phyloP scores from a whole-genome alignment of 2,888 invertebrate species.

The Lydus trimaculatus region DNA sequence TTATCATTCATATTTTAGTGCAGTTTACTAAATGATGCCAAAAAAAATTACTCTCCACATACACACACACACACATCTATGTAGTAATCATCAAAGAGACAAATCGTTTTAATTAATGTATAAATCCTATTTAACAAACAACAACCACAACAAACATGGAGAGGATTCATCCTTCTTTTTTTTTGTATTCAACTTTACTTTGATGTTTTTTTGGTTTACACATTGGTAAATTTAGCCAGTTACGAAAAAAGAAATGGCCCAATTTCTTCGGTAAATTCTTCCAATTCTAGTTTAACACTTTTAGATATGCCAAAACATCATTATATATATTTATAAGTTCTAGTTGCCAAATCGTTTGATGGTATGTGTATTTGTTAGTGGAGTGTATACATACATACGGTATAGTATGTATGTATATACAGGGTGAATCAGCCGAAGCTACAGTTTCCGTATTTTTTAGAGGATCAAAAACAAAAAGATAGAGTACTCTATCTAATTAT shows the following conservation, averaged over 20 bases:
- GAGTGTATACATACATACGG: too few relatives aligned
- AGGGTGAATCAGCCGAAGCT: too few relatives aligned
- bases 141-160: neutral
- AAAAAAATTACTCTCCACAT: neutral
- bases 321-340: conserved; percentile 6
- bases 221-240: neutral
- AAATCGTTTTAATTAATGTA: neutral
- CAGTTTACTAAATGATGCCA: neutral
- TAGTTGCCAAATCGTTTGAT: conserved; percentile 19
- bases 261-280: neutral
- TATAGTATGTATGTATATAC: too few relatives aligned
- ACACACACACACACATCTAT: too few relatives aligned
- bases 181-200: neutral
- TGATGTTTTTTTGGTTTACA: neutral
- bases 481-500: too few relatives aligned
- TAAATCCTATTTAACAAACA: neutral
- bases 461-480: too few relatives aligned
- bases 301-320: neutral
- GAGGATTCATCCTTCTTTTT: too few relatives aligned
- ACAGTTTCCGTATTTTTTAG: too few relatives aligned
- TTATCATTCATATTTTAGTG: neutral
- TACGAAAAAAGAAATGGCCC: neutral
- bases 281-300: neutral
- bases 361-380: too few relatives aligned
- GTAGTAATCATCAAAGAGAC: conserved; percentile 1